Base-by-base conservation (phyloP, 2,797 vertebrate species). In the Coregonus sp. region DNA sequence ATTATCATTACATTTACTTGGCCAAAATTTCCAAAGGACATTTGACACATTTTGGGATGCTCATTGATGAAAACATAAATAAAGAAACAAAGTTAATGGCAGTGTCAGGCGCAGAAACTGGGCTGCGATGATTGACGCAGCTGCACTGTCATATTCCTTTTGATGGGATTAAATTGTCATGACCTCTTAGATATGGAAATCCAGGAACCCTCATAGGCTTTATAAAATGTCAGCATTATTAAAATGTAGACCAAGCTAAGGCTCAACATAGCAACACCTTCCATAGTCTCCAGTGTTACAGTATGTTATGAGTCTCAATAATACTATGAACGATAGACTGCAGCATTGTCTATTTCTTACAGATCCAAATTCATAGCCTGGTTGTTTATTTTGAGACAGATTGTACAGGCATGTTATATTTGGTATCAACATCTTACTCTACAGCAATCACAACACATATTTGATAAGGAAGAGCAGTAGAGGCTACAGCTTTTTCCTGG, bases 111-210 rank as follows among this genome's bases (percentile, higher is more conserved):
- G 72, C 81, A 74, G 80, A 72, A 78, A 70, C 51, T 40, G 81
- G 47, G 63, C 72, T 72, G 65, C 37, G 74, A 3, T 92, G 90
- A 92, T 89, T 92, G 93, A 85, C 90, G 84, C 80, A 70, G 83
- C 78, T 77, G 78, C 78, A 82, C 88, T 89, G 88, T 87, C 87
- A 82, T 86, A 89, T 92, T 92, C 90, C 83, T 90, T 93, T 92
- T 93, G 91, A 94, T 87, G 88, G 89, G 88, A 92, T 94, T 93
- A 91, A 86, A 90, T 89, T 92, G 88, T 91, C 88, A 88, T 88
- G 87, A 90, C 89, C 84, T 88, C 90, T 92, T 84, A 91, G 89
- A 93, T 92, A 90, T 94, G 92, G 89, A 94, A 93, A 94, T 92
- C 69, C 79, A 86, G 86, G 75, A 84, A 81, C 76, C 76, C 85